These are phyloP conservation scores for Oligia fasciuncula DNA, from an alignment of 2,888 invertebrate genomes.

Conservation along the genomic window DNA sequence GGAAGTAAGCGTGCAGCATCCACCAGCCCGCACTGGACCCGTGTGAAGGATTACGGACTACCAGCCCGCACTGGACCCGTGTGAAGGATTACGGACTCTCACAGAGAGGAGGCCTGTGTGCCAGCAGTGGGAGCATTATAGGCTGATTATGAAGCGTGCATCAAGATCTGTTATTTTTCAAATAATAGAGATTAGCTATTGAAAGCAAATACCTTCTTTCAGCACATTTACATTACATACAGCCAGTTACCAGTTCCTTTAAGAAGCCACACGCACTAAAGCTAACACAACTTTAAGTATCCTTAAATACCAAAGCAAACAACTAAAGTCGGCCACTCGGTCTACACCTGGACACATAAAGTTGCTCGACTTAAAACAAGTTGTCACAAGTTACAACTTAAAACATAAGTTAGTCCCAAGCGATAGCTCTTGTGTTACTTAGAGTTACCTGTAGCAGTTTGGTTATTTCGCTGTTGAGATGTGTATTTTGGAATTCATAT, in stretches of 20 bases:
- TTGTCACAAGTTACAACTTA: conserved; percentile 54
- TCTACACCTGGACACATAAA: conserved; percentile 55
- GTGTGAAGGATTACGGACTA: not conserved
- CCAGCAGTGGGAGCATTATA: no score
- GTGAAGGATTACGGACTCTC: not conserved
- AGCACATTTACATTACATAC: not conserved
- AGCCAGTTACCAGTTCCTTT: not conserved
- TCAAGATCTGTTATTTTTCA: not conserved
- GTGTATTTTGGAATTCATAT: conserved; percentile 26
- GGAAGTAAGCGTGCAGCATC: not conserved
- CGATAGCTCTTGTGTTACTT: conserved; percentile 45
- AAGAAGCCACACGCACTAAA: not conserved
- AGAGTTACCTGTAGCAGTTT: conserved; percentile 27
- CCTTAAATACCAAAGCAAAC: conserved; percentile 40
- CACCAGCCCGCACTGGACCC: not conserved
- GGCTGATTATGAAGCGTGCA: no score
- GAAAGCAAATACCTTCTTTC: no score
- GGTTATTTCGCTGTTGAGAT: conserved; percentile 17
- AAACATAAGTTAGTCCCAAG: conserved; percentile 46
- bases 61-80: no score
- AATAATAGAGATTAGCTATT: not conserved
- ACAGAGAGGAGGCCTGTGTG: no score
- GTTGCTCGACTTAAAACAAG: conserved; percentile 57
- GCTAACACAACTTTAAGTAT: conserved; percentile 33
- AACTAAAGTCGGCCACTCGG: conserved; percentile 31